Evolutionary conservation across 2,888 invertebrate species (phyloP), one percentile per base, ranked within the genome.

Genomic region (Polyommatus iphigenia): DNA sequence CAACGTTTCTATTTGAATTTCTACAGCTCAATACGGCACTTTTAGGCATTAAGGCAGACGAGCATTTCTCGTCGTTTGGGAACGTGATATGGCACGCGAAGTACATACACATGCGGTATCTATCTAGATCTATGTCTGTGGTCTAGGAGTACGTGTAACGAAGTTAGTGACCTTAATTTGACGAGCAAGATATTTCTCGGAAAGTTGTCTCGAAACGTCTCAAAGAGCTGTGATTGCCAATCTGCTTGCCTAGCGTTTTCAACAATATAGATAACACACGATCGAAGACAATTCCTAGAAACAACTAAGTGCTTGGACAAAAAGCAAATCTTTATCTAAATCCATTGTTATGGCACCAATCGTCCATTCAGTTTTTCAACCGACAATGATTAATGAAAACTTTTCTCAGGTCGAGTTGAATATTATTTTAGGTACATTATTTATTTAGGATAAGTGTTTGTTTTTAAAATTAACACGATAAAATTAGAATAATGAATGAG

Each of bases 381-480:
- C 8, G n/a, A 59, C 8, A n/a, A 59, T 59, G 57, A 59, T 59
- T 59, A 59, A 59, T 59, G 8, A 59, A 59, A 59, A 59, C 57
- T n/a, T 6, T n/a, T 57, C 7, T 59, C 24, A 62, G n/a, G 15
- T 67, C 29, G 15, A 67, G 6, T 67, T 13, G 1, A 32, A 67
- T 67, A 67, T 67, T 67, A 29, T 67, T 67, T 67, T 67, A 67
- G 67, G 67, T 29, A 67, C 67, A 67, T 67, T 32, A 67, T 67
- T 67, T 67, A 67, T 67, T 67, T 32, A 67, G 29, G 67, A 67
- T 18, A 67, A 67, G 67, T 67, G 15, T 78, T 46, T 24, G 36
- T 0, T 71, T n/a, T 36, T 20, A 75, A 67, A 36, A 75, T 20
- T 24, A 71, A 77, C 29, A 20, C 57, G 29, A 72, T 59, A 20